These are phyloP conservation scores for Pyrocephalus nanus DNA, from an alignment of 2,797 vertebrate genomes.

Conservation along the genomic window DNA sequence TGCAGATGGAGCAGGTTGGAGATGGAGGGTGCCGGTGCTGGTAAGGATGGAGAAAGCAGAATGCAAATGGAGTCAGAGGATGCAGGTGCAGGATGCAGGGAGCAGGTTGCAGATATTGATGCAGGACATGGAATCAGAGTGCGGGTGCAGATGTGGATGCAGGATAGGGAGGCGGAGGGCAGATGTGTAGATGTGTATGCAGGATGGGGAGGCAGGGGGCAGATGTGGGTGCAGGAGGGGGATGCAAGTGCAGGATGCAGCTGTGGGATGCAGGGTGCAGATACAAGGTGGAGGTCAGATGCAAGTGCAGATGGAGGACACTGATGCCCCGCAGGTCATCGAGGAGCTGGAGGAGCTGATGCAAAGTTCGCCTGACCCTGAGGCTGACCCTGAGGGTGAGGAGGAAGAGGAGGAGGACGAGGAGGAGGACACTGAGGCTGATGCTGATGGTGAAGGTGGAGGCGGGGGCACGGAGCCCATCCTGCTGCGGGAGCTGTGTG, in stretches of 20 bases:
- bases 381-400: slow-evolving; percentile 12
- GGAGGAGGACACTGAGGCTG: not conserved
- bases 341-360: slow-evolving; percentile 67
- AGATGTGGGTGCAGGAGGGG: not conserved
- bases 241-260: not conserved
- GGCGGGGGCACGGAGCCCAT: slow-evolving; percentile 7
- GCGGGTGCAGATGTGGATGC: not conserved
- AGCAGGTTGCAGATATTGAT: not conserved
- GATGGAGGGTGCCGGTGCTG: not conserved
- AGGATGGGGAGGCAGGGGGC: not conserved
- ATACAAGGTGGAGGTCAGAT: not conserved
- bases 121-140: not conserved
- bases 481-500: slow-evolving; percentile 12
- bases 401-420: slow-evolving; percentile 32
- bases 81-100: not conserved
- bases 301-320: not conserved
- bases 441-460: not conserved
- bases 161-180: not conserved
- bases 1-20: no score
- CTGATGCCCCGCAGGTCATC: not conserved
- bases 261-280: not conserved
- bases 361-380: slow-evolving; percentile 53
- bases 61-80: no score
- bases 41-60: not conserved
- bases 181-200: not conserved